Evolutionary conservation across 2,888 invertebrate genomes (phyloP).

Genomic region (Atherix ibis): DNA sequence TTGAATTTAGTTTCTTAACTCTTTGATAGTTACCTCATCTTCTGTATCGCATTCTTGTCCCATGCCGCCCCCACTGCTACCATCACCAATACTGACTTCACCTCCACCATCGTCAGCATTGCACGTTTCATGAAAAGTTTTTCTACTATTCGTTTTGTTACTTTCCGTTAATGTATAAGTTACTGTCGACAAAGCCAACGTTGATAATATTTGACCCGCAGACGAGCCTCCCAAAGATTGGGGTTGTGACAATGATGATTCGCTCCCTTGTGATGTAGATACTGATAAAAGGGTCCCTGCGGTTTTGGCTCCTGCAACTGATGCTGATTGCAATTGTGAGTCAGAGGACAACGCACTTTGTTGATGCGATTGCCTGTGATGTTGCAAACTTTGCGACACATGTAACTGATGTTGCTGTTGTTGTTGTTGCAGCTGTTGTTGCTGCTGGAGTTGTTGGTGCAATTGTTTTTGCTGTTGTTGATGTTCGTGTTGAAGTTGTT

Average conservation of each 20-base stretch:
- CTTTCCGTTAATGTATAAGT: slow-evolving; percentile 4
- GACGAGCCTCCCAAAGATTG: too few species aligned
- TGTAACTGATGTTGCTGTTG: slow-evolving; percentile 19
- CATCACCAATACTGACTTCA: slow-evolving; percentile 3
- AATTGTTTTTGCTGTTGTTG: slow-evolving; percentile 19
- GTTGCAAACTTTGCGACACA: slow-evolving; percentile 17
- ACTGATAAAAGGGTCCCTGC: too few species aligned
- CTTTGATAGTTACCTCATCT: too few species aligned
- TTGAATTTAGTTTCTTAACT: too few species aligned
- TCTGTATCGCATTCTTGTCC: slow-evolving; percentile 17
- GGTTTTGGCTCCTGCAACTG: too few species aligned
- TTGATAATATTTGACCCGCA: too few species aligned
- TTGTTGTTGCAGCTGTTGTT: slow-evolving; percentile 16
- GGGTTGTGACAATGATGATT: too few species aligned
- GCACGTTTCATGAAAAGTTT: too few species aligned
- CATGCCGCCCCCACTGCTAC: slow-evolving; percentile 10
- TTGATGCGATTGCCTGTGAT: slow-evolving; percentile 16
- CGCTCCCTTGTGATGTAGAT: too few species aligned
- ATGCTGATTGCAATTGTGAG: too few species aligned
- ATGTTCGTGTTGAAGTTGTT: slow-evolving; percentile 7
- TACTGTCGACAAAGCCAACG: slow-evolving; percentile 5
- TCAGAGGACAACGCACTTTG: slow-evolving; percentile 8
- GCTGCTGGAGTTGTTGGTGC: slow-evolving; percentile 11
- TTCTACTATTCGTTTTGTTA: slow-evolving; percentile 9
- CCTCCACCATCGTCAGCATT: too few species aligned